Evolutionary conservation across 2,113 vertebrate species (phyloP).

Genomic region (Myocastor coypus): DNA sequence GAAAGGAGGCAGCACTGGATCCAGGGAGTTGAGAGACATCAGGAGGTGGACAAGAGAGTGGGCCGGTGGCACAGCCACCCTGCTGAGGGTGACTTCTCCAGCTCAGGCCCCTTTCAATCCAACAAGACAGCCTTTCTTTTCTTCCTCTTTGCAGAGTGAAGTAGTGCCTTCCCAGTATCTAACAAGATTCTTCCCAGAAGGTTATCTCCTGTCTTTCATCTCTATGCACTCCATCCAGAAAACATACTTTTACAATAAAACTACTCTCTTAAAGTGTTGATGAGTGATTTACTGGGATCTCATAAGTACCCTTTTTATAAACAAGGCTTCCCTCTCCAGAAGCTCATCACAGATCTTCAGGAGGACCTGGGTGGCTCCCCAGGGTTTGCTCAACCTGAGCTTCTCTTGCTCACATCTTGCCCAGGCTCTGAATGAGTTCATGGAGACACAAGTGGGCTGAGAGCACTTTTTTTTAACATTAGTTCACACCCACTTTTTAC

Average conservation of each 20-base stretch:
- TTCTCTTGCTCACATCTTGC: neutral
- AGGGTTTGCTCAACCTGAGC: neutral
- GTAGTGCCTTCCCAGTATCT: neutral
- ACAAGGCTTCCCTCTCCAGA: neutral
- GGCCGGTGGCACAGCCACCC: neutral
- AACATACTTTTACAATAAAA: neutral
- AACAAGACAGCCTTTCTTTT: neutral
- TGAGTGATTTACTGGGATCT: neutral
- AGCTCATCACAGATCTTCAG: neutral
- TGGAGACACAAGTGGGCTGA: no score
- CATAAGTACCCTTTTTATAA: conserved; percentile 35
- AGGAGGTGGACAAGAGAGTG: neutral
- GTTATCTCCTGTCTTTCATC: conserved; percentile 20
- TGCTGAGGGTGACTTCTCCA: neutral
- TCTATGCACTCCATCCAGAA: conserved; percentile 58
- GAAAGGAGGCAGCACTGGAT: neutral
- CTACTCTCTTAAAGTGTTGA: conserved; percentile 49
- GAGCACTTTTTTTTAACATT: no score
- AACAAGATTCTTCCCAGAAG: neutral
- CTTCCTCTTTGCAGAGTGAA: neutral
- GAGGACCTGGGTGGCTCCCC: neutral
- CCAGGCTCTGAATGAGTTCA: neutral
- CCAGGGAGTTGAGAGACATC: neutral
- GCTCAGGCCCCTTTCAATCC: neutral
- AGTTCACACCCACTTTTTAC: neutral